Evolutionary conservation across 2,888 invertebrate genomes (phyloP), one percentile per base, ranked within the genome.

Genomic region (Melipona beecheii): DNA sequence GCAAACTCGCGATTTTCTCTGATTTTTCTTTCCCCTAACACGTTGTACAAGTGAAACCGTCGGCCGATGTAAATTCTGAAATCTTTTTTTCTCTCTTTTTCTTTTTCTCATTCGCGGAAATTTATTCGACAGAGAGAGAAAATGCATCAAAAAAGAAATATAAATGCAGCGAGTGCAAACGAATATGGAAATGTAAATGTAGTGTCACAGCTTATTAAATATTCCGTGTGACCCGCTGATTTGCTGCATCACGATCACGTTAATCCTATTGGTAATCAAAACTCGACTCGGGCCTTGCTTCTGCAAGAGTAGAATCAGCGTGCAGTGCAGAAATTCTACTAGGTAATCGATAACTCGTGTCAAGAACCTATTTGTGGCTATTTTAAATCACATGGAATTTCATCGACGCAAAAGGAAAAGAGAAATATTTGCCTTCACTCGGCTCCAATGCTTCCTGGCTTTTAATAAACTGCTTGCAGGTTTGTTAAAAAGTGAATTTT

Each of bases 271-370:
- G 84, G 62, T 86, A 86, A 85, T 86, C 83, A 86, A 77, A 24
- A 85, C 74, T 69, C 65, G 27, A 43, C 43, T 36, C 81, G 85
- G 77, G 56, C 15, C 68, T 85, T 87, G 73, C 78, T 82, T 66
- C 79, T 80, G 64, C 72, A 84, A 66, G 84, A 81, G 72, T 78
- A 86, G 84, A 84, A 89, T 87, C 89, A 89, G 87, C 84, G 84
- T 76, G 82, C 83, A 66, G 79, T 78, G 84, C 84, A 82, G 76
- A 87, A 89, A 86, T 86, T 88, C 83, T 70, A 60, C 49, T 31
- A 65, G 76, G 24, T 78, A 68, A 87, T 88, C 88, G 87, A 88
- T 88, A 88, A 83, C 81, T 86, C 79, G 81, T 78, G 80, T 84
- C 79, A 82, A 79, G 83, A 85, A 76, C 83, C 82, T 78, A 81